Percentiles rank a stretch among this genome's conserved stretches.
phyloP scores from a whole-genome alignment of 64 coral and sea anemone genomes.

The Anthopleura sola region DNA sequence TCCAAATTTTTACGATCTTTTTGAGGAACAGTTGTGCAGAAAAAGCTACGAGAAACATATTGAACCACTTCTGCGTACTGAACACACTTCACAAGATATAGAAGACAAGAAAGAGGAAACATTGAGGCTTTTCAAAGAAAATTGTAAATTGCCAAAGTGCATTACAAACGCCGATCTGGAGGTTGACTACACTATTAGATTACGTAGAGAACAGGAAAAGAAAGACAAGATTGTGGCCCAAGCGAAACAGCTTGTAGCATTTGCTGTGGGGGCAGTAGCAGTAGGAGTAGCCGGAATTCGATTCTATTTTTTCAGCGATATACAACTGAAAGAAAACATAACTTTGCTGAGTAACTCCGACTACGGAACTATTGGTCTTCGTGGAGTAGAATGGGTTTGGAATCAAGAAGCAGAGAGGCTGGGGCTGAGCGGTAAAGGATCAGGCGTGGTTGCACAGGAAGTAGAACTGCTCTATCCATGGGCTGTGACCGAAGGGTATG shows the following conservation, averaged over 20 bases:
- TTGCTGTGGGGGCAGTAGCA: too few species aligned
- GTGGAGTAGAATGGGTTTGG: slow-evolving; percentile 53
- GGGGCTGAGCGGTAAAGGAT: slow-evolving; percentile 33
- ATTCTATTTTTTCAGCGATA: slow-evolving; percentile 19
- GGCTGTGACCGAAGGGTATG: slow-evolving; percentile 21
- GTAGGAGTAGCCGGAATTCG: too few species aligned
- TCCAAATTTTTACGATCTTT: not conserved
- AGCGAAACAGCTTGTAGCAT: too few species aligned
- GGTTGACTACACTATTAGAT: not conserved
- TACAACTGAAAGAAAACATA: slow-evolving; percentile 38
- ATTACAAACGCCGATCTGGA: too few species aligned
- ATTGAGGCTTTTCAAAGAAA: not conserved
- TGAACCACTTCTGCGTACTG: not conserved
- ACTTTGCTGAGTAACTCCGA: slow-evolving; percentile 6
- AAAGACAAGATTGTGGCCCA: too few species aligned
- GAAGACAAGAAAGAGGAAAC: not conserved
- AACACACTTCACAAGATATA: not conserved
- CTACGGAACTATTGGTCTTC: slow-evolving; percentile 44
- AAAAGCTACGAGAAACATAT: not conserved
- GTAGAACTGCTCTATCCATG: slow-evolving; percentile 45
- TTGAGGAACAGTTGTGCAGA: not conserved
- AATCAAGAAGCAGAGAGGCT: slow-evolving; percentile 50
- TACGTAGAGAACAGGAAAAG: not conserved
- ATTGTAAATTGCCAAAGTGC: too few species aligned
- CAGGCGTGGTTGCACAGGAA: slow-evolving; percentile 58